Base-by-base conservation (phyloP, 2,888 invertebrate genomes). In the Megalurothrips usitatus region DNA sequence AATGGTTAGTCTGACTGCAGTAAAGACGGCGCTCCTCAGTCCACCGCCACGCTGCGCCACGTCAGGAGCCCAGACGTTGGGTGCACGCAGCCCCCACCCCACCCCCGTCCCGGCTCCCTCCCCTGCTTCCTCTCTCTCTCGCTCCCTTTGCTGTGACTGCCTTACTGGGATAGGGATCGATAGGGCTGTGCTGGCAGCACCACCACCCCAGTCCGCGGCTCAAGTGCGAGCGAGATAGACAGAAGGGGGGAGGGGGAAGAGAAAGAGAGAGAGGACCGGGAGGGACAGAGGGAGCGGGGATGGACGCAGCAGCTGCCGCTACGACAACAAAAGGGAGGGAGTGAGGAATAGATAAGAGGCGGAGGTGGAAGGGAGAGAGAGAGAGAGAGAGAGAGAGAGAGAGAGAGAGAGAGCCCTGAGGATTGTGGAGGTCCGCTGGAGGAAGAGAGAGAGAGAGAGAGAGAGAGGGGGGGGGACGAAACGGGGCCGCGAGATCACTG, bases 141-240 rank as follows among this genome's bases (percentile, higher is more conserved):
- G 58, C 19, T 6, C 58, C 58, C 58, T 4, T 17, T n/a, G 17
- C 68, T 10, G 68, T 75, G 68, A 75, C 68, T 75, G 68, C 68
- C 68, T 75, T 26, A 75, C 68, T 75, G 68, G 68, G 68, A 75
- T 75, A 75, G 68, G 68, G 68, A 75, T 75, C 68, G 68, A 75
- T 75, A 75, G 68, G 68, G 68, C 68, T 23, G 68, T 26, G 68
- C 68, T 26, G 52, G 52, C 58, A 19, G 58, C 58, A 10, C 58
- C 58, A 58, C 58, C 58, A n/a, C 58, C 17, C 11, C 58, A n/a
- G 19, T 19, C 58, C 58, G 58, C 58, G 58, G 19, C n/a, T 14
- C 19, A n/a, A 58, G 52, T 19, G 52, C 52, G 52, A n/a, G 58
- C 14, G 58, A 58, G n/a, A 58, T 6, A 58, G 17, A 58, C 58